Percentiles rank a stretch among this genome's conserved stretches.
Conservation (phyloP, 2,888 invertebrate genomes). For the Chaetogeoica ovagalla region DNA sequence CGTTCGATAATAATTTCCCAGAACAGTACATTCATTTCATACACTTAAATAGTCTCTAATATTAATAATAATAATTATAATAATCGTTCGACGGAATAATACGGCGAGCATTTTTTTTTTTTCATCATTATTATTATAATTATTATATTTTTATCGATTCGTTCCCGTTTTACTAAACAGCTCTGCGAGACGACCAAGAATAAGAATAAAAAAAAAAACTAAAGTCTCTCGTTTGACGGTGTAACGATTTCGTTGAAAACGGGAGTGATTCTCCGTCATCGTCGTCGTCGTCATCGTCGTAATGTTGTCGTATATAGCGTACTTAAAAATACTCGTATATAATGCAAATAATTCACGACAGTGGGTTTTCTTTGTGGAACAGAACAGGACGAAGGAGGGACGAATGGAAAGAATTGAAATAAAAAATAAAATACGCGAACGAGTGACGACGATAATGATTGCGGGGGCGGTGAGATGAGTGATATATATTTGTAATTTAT, state of each 20-base stretch:
- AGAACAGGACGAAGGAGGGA: not conserved
- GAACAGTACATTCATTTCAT: no score
- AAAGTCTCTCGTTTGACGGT: conserved; percentile 32
- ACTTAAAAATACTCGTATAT: not conserved
- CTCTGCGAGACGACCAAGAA: not conserved
- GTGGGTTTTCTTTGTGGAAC: not conserved
- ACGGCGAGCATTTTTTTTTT: not conserved
- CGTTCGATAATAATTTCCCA: no score
- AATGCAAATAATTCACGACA: conserved; percentile 36
- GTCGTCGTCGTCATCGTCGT: not conserved
- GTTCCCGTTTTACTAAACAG: conserved; percentile 8
- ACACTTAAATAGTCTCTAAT: not conserved
- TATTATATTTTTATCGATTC: conserved; percentile 11
- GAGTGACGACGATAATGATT: conserved; percentile 35
- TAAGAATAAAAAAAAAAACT: not conserved
- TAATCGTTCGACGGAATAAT: not conserved
- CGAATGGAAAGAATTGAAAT: no score
- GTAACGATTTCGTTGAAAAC: conserved; percentile 14
- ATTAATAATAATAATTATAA: not conserved
- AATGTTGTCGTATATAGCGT: not conserved
- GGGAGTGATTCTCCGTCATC: not conserved
- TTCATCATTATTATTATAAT: not conserved
- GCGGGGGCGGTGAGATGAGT: not conserved
- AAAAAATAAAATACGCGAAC: not conserved
- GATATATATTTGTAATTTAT: not conserved